Evolutionary conservation across 1,140 invertebrate genomes (phyloP).

Genomic region (Metaphire vulgaris): DNA sequence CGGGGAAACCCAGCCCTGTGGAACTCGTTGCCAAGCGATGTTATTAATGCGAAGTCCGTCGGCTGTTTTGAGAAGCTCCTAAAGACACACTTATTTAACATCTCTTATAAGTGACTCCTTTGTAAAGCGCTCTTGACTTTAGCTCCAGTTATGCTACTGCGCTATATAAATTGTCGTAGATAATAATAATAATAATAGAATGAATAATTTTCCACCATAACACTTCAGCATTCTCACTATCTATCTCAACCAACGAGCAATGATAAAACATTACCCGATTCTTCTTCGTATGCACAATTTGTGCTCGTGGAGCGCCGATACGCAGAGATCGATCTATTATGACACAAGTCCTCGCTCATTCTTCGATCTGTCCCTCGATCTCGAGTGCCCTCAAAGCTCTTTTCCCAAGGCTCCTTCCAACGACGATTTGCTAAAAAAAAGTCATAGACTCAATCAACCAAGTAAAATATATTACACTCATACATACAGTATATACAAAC

Average conservation of each 20-base stretch:
- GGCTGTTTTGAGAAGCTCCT: too few species aligned
- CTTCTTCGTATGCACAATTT: not conserved
- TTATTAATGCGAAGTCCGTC: too few species aligned
- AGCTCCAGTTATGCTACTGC: too few species aligned
- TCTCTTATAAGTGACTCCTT: too few species aligned
- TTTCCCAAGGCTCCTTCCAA: constrained; percentile 20
- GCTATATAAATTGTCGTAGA: too few species aligned
- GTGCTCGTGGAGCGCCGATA: constrained; percentile 15
- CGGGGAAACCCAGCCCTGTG: too few species aligned
- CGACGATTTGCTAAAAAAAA: constrained; percentile 12
- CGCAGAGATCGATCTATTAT: not conserved
- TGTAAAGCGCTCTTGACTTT: too few species aligned
- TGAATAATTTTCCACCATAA: not conserved
- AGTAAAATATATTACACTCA: too few species aligned
- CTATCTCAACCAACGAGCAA: not conserved
- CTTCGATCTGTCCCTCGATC: constrained; percentile 1
- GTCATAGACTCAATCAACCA: not conserved
- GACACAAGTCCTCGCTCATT: not conserved
- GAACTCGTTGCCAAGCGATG: too few species aligned
- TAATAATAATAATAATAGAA: constrained; percentile 1
- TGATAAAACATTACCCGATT: not conserved
- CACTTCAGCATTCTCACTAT: too few species aligned
- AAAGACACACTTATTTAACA: too few species aligned
- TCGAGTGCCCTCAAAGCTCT: not conserved
- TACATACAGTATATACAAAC: too few species aligned